Conservation (phyloP, 1,140 invertebrate genomes). For the Drosophila sechellia region DNA sequence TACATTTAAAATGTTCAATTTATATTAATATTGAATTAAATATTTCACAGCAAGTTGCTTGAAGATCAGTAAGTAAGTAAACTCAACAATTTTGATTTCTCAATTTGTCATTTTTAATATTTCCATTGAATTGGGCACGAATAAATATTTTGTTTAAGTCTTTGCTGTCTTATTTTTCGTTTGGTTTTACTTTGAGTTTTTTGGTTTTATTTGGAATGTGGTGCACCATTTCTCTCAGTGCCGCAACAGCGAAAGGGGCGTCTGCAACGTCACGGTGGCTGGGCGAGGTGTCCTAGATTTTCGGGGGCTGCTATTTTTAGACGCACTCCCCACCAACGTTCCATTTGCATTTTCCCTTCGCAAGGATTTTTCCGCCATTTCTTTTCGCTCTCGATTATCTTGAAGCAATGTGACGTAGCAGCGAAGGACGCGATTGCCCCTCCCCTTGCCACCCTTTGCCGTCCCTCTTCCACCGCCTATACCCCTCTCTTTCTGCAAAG, state of each 20-base stretch:
- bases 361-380: constrained; percentile 38
- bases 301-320: constrained; percentile 14
- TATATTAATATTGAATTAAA: neutral
- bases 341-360: constrained; percentile 24
- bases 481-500: constrained; percentile 46
- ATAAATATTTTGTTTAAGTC: no score
- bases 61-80: no score
- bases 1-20: no score
- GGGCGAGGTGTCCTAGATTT: constrained; percentile 11
- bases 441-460: no score
- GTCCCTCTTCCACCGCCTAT: neutral
- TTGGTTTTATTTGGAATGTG: no score
- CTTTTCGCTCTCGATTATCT: constrained; percentile 36
- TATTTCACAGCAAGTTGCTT: neutral
- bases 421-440: constrained; percentile 39
- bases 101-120: no score
- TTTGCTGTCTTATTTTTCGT: no score
- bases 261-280: constrained; percentile 4
- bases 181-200: neutral
- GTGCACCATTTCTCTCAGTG: neutral
- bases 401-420: constrained; percentile 44
- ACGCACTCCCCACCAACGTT: neutral
- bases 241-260: constrained; percentile 8
- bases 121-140: no score
- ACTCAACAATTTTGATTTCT: no score